These are phyloP conservation scores for Tetranychus urticae DNA, from an alignment of 1,140 invertebrate genomes.

Conservation along the genomic window DNA sequence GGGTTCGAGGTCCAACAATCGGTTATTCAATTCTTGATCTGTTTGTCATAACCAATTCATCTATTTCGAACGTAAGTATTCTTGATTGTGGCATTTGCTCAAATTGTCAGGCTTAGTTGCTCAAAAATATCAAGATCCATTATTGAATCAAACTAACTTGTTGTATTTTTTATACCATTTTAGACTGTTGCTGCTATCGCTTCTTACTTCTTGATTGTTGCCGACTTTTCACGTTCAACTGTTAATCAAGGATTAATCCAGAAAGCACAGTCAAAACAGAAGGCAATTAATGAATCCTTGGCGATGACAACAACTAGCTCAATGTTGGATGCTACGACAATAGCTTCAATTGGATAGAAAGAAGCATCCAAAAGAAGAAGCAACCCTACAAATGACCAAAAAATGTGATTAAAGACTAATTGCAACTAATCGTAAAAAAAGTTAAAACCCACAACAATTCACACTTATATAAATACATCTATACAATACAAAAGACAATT, in stretches of 20 bases:
- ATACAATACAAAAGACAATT: too few relatives aligned
- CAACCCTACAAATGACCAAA: too few relatives aligned
- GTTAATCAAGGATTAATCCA: not conserved
- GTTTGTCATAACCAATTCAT: conserved; percentile 10
- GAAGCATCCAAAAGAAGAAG: too few relatives aligned
- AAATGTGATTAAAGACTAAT: too few relatives aligned
- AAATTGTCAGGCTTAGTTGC: not conserved
- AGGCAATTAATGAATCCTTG: too few relatives aligned
- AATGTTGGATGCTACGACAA: too few relatives aligned
- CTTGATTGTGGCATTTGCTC: not conserved
- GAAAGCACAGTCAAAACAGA: not conserved
- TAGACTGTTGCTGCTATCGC: conserved; percentile 11
- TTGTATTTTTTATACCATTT: not conserved
- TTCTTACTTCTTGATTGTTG: conserved; percentile 12
- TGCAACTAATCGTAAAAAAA: too few relatives aligned
- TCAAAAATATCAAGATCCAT: not conserved
- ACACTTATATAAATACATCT: too few relatives aligned
- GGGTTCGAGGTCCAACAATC: conserved; percentile 11
- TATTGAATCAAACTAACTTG: not conserved
- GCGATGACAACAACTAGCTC: too few relatives aligned
- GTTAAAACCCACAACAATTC: too few relatives aligned
- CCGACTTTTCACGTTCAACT: conserved; percentile 10
- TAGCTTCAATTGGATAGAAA: too few relatives aligned
- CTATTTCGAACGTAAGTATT: conserved; percentile 11
- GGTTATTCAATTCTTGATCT: conserved; percentile 11